Conservation (phyloP, 1,140 invertebrate genomes). For the Popillia japonica region DNA sequence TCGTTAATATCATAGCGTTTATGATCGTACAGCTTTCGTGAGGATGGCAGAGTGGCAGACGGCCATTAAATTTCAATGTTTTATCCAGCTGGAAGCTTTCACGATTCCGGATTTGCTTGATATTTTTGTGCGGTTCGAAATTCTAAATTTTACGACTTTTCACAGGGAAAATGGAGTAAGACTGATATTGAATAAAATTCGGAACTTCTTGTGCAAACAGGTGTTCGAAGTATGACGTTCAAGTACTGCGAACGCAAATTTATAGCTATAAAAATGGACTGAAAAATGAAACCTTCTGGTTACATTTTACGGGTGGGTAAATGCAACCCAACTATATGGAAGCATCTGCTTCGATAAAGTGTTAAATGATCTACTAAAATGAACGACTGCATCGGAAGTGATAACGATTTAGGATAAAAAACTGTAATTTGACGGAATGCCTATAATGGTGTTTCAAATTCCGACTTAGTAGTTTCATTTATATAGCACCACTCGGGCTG, state of each 20-base stretch:
- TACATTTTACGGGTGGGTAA: neutral
- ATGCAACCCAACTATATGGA: neutral
- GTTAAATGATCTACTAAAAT: neutral
- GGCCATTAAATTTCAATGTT: conserved; percentile 1
- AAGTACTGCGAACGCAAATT: neutral
- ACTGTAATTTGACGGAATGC: no score
- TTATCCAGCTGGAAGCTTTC: neutral
- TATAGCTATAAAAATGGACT: neutral
- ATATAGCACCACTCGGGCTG: no score
- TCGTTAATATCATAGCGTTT: neutral
- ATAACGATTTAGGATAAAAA: no score
- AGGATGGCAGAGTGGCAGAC: neutral
- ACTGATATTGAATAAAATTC: neutral
- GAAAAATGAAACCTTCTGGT: neutral
- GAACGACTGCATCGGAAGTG: neutral
- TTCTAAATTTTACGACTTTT: conserved; percentile 5
- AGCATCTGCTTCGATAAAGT: neutral
- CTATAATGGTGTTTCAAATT: no score
- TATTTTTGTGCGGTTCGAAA: neutral
- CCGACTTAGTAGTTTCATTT: no score
- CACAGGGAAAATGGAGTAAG: neutral
- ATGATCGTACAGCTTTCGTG: neutral
- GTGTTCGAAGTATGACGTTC: neutral
- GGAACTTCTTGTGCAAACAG: conserved; percentile 10
- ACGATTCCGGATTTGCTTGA: neutral